Evolutionary conservation across 1,140 invertebrate species (phyloP).

Genomic region (Dreissena rostriformis): DNA sequence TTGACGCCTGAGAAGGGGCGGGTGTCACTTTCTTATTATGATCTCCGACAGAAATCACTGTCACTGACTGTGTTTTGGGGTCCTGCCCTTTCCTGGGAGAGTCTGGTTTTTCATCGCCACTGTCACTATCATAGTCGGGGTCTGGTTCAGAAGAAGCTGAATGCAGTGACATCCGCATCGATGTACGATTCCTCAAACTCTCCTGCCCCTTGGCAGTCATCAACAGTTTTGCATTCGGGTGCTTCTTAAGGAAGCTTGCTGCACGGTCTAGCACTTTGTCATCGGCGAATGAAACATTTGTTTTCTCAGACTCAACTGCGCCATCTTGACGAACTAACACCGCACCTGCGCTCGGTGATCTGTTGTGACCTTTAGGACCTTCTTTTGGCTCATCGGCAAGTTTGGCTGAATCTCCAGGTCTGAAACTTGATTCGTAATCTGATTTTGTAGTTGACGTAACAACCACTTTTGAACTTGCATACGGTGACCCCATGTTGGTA

Average conservation of each 20-base stretch:
- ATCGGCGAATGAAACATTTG: slow-evolving; percentile 74
- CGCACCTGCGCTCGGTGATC: slow-evolving; percentile 62
- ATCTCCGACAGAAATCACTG: slow-evolving; percentile 70
- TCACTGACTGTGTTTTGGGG: slow-evolving; percentile 60
- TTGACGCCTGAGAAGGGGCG: slow-evolving; percentile 34
- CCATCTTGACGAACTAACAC: slow-evolving; percentile 33
- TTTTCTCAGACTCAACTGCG: slow-evolving; percentile 43
- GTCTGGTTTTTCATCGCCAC: slow-evolving; percentile 63
- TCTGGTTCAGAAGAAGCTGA: slow-evolving; percentile 73
- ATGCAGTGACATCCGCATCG: slow-evolving; percentile 13
- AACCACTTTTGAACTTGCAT: slow-evolving; percentile 40
- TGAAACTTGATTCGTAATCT: slow-evolving; percentile 79
- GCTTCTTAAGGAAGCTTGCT: slow-evolving; percentile 74
- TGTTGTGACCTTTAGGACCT: slow-evolving; percentile 62
- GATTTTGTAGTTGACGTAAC: slow-evolving; percentile 46
- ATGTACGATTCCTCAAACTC: slow-evolving; percentile 50
- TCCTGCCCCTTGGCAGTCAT: slow-evolving; percentile 74
- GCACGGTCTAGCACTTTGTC: slow-evolving; percentile 75
- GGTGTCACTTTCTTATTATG: slow-evolving; percentile 41
- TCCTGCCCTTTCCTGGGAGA: slow-evolving; percentile 24
- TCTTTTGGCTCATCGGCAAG: slow-evolving; percentile 68
- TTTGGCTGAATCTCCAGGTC: slow-evolving; percentile 74
- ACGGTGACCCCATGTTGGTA: slow-evolving; percentile 60
- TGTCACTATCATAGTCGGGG: slow-evolving; percentile 76
- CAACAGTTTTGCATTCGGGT: slow-evolving; percentile 77